Evolutionary conservation across 2,888 invertebrate genomes (phyloP).

Genomic region (Rhogogaster chlorosoma): DNA sequence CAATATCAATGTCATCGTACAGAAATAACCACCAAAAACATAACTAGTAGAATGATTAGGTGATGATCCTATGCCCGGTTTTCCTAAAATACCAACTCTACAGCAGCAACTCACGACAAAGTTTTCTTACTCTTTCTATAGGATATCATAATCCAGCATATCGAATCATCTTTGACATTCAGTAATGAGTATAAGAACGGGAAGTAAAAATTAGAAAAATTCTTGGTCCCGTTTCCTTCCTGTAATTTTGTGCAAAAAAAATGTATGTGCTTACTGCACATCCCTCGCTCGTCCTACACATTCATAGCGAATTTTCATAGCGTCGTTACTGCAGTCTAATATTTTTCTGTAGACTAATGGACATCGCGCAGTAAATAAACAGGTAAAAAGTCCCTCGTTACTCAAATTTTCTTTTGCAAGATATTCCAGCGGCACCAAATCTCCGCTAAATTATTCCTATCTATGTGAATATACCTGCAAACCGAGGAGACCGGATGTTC

Average conservation of each 20-base stretch:
- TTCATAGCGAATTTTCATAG: neutral
- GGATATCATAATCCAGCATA: neutral
- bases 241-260: neutral
- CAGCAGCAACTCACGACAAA: neutral
- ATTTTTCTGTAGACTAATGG: neutral
- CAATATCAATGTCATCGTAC: neutral
- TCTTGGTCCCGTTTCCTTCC: neutral
- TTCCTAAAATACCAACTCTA: neutral
- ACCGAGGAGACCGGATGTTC: slow-evolving; percentile 1
- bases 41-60: neutral
- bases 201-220: neutral
- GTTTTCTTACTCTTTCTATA: neutral
- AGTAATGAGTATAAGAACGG: neutral
- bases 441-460: neutral
- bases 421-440: neutral
- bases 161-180: neutral
- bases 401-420: neutral
- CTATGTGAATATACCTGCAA: neutral
- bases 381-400: slow-evolving; percentile 22
- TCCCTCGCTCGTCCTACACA: neutral
- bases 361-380: neutral
- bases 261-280: neutral
- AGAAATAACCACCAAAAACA: neutral
- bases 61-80: neutral
- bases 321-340: neutral